Percentiles rank a stretch among this genome's conserved stretches.
phyloP scores from a whole-genome alignment of 2,888 invertebrate genomes.

The Caenorhabditis becei region DNA sequence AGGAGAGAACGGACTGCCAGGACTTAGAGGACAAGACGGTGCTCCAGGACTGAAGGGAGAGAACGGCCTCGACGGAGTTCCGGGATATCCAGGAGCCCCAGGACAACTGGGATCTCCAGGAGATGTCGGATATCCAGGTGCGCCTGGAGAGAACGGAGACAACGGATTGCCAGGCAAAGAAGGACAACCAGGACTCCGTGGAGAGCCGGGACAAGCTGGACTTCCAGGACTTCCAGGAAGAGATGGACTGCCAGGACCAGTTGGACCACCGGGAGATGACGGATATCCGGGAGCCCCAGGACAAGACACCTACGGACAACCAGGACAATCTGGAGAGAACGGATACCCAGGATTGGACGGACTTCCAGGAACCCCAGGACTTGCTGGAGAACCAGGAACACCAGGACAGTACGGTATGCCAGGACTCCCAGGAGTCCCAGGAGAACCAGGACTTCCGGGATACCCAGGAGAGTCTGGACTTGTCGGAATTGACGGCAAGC shows the following conservation, averaged over 20 bases:
- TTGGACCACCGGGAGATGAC: slow-evolving; percentile 80
- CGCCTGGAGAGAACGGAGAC: slow-evolving; percentile 73
- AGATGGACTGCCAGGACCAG: slow-evolving; percentile 77
- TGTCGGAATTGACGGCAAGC: slow-evolving; percentile 74
- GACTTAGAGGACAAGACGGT: slow-evolving; percentile 70
- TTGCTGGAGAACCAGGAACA: slow-evolving; percentile 77
- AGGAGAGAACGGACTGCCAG: slow-evolving; percentile 70
- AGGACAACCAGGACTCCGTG: slow-evolving; percentile 76
- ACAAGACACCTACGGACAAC: slow-evolving; percentile 69
- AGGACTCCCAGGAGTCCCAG: slow-evolving; percentile 70
- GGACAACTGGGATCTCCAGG: slow-evolving; percentile 70
- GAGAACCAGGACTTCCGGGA: slow-evolving; percentile 76
- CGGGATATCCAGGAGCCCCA: slow-evolving; percentile 75
- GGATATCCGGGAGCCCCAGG: slow-evolving; percentile 81
- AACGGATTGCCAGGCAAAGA: slow-evolving; percentile 75
- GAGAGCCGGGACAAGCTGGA: slow-evolving; percentile 72
- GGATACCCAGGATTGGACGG: slow-evolving; percentile 75
- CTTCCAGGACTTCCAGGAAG: slow-evolving; percentile 75
- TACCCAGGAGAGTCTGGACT: slow-evolving; percentile 75
- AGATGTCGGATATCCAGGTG: slow-evolving; percentile 69
- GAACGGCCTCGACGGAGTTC: slow-evolving; percentile 75
- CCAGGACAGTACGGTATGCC: slow-evolving; percentile 68
- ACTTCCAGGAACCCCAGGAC: slow-evolving; percentile 74
- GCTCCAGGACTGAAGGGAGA: slow-evolving; percentile 76
- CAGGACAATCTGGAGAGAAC: slow-evolving; percentile 72